phyloP scores from a whole-genome alignment of 2,797 vertebrate species.

The Allenopithecus nigroviridis region DNA sequence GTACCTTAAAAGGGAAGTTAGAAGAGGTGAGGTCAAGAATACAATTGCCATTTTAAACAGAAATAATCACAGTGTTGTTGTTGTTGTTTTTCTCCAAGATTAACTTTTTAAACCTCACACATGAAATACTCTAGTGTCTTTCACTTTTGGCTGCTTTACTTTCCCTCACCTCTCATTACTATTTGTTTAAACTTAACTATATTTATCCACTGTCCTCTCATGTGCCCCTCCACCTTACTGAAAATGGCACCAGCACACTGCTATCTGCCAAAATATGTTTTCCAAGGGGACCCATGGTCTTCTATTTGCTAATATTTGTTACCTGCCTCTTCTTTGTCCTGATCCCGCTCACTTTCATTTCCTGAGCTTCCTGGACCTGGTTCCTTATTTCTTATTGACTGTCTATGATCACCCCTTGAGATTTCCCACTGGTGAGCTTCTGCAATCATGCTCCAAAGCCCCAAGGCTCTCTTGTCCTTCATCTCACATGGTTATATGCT shows the following conservation, averaged over 20 bases:
- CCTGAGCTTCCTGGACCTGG: no score
- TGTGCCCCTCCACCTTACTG: background rate
- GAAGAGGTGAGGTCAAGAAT: background rate
- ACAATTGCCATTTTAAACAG: background rate
- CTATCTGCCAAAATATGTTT: background rate
- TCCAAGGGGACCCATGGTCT: background rate
- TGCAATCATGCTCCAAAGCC: rapidly evolving
- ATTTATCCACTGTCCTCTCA: background rate
- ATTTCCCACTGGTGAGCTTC: background rate
- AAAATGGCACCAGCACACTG: background rate
- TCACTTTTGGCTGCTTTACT: background rate
- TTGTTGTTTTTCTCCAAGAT: background rate
- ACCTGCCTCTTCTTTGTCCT: background rate
- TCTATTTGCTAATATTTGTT: background rate
- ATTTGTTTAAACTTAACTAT: background rate
- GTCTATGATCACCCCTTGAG: background rate
- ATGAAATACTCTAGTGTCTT: background rate
- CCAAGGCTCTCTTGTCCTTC: no score
- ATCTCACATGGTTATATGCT: rapidly evolving
- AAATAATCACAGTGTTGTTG: background rate
- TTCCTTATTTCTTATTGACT: background rate
- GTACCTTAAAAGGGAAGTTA: background rate
- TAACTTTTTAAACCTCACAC: background rate
- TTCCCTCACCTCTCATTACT: background rate
- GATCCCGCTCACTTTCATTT: background rate